Percentiles rank a stretch among this genome's conserved stretches.
Conservation (phyloP, 2,113 vertebrate genomes). For the Trachemys scripta region DNA sequence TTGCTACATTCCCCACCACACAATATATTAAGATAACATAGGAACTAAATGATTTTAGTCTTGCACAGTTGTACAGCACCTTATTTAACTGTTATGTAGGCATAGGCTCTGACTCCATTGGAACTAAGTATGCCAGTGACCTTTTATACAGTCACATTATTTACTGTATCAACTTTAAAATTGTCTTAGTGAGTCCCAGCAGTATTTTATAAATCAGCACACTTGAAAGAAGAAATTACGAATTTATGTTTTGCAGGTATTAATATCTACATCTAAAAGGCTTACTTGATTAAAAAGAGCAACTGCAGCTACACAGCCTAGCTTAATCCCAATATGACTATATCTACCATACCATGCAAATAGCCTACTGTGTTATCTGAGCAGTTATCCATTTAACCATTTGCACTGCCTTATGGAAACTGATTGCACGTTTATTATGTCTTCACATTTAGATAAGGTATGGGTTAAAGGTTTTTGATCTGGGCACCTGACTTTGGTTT, state of each 20-base stretch:
- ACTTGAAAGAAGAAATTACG: neutral
- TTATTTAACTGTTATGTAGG: neutral
- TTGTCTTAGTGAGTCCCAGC: neutral
- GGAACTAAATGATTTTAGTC: neutral
- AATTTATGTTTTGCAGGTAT: neutral
- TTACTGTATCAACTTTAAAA: neutral
- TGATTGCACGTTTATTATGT: neutral
- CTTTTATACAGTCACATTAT: neutral
- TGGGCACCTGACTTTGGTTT: neutral
- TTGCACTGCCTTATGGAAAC: fast-evolving
- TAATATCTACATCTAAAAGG: no score
- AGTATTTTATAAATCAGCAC: neutral
- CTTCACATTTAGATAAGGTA: neutral
- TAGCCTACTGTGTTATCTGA: fast-evolving
- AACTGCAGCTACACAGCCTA: neutral
- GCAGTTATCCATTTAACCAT: neutral
- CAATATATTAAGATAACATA: fast-evolving
- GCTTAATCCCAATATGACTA: fast-evolving
- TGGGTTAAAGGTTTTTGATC: neutral
- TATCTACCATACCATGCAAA: fast-evolving
- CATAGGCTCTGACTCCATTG: fast-evolving
- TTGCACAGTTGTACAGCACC: neutral
- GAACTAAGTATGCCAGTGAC: neutral
- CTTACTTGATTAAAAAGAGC: neutral
- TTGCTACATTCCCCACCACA: fast-evolving